Evolutionary conservation across 2,888 invertebrate species (phyloP).

Genomic region (Sceliomorpha sp.): DNA sequence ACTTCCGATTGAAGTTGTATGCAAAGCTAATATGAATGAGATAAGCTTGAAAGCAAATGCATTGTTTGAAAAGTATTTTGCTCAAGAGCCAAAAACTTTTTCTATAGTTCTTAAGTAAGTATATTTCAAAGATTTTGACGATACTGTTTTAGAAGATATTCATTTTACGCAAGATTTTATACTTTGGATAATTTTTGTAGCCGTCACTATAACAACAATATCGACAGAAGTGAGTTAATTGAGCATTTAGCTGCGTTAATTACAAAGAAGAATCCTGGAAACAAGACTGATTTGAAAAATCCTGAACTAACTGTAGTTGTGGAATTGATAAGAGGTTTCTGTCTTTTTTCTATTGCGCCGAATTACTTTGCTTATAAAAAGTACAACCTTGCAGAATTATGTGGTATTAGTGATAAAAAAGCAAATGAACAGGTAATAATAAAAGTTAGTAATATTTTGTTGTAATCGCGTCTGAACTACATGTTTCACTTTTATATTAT

Average conservation of each 20-base stretch:
- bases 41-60: conserved; percentile 85
- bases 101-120: conserved; percentile 87
- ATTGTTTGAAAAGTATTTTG: conserved; percentile 88
- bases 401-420: conserved; percentile 60
- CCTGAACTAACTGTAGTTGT: conserved; percentile 90
- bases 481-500: too few relatives aligned
- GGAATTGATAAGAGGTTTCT: conserved; percentile 90
- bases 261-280: conserved; percentile 85
- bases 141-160: conserved; percentile 4
- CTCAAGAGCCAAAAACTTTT: conserved; percentile 87
- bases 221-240: conserved; percentile 87
- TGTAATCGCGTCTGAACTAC: too few relatives aligned
- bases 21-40: conserved; percentile 89
- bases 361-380: conserved; percentile 90
- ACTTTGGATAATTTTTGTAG: conserved; percentile 71
- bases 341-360: conserved; percentile 89
- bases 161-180: conserved; percentile 10
- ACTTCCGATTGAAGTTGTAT: conserved; percentile 88
- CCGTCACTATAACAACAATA: conserved; percentile 88
- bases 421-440: conserved; percentile 24
- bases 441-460: too few relatives aligned
- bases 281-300: conserved; percentile 89
- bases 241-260: conserved; percentile 88
- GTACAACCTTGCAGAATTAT: conserved; percentile 89
- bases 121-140: conserved; percentile 20